phyloP scores from a whole-genome alignment of 30 jellyfish, hydroid and myxozoan genomes.

The Aurelia sp. region DNA sequence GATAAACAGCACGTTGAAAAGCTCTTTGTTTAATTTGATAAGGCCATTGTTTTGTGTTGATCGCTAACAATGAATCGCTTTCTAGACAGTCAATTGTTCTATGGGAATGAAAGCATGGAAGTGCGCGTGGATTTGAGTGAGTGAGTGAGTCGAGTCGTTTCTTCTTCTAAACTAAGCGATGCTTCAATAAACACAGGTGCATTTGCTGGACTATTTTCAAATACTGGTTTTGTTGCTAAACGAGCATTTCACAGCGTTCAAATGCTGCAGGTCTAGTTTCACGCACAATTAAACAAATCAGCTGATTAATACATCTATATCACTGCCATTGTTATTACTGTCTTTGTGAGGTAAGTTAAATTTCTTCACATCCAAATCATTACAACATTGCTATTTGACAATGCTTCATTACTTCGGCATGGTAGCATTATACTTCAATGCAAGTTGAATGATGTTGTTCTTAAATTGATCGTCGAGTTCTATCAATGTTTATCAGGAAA shows the following conservation, averaged over 20 bases:
- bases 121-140: conserved; percentile 58
- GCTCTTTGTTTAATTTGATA: conserved; percentile 68
- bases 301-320: not conserved
- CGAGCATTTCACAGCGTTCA: not conserved
- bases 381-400: no score
- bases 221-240: conserved; percentile 8
- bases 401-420: no score
- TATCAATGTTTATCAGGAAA: no score
- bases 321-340: no score
- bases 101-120: conserved; percentile 64
- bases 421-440: no score
- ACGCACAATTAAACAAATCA: not conserved
- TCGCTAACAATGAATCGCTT: conserved; percentile 73
- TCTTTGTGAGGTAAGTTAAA: no score
- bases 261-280: conserved; percentile 16
- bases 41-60: conserved; percentile 63
- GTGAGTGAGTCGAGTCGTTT: conserved; percentile 15
- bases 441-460: no score
- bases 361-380: no score
- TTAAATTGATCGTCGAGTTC: no score
- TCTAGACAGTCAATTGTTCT: conserved; percentile 58
- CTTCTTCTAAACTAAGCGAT: conserved; percentile 17
- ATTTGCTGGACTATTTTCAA: conserved; percentile 13
- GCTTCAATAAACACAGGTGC: conserved; percentile 72
- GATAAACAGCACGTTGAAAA: conserved; percentile 61